Percentiles rank a stretch among this genome's conserved stretches.
phyloP scores from a whole-genome alignment of 2,113 vertebrate genomes.

The Anolis sagrei region DNA sequence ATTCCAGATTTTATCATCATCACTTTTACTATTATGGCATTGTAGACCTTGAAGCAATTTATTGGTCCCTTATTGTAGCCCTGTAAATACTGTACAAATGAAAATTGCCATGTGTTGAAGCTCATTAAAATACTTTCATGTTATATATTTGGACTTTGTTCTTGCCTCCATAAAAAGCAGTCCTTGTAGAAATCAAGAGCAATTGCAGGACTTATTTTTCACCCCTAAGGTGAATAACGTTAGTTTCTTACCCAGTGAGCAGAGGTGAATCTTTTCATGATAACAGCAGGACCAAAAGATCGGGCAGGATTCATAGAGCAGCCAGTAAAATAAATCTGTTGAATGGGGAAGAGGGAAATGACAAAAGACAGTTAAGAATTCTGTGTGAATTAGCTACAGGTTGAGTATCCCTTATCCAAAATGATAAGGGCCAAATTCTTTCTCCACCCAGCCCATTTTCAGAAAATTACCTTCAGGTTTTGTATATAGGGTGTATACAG shows the following conservation, averaged over 20 bases:
- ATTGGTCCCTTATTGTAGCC: neutral
- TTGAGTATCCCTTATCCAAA: too few relatives aligned
- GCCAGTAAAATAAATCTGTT: slow-evolving; percentile 82
- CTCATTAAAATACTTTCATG: neutral
- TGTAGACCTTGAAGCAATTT: neutral
- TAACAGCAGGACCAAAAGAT: slow-evolving; percentile 77
- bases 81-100: too few relatives aligned
- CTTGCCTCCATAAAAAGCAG: neutral
- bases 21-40: neutral
- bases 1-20: neutral
- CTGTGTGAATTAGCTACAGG: neutral
- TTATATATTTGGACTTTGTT: neutral
- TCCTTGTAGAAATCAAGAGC: neutral
- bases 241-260: slow-evolving; percentile 77
- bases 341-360: neutral
- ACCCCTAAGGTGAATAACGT: fast-evolving
- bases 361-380: neutral
- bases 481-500: too few relatives aligned
- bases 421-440: too few relatives aligned
- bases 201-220: too few relatives aligned
- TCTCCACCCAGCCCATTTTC: too few relatives aligned
- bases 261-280: slow-evolving; percentile 71
- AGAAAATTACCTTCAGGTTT: too few relatives aligned
- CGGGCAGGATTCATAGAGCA: slow-evolving; percentile 86
- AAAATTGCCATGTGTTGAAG: neutral